phyloP scores from a whole-genome alignment of 2,113 vertebrate species.

The Orientallactaga bullata region DNA sequence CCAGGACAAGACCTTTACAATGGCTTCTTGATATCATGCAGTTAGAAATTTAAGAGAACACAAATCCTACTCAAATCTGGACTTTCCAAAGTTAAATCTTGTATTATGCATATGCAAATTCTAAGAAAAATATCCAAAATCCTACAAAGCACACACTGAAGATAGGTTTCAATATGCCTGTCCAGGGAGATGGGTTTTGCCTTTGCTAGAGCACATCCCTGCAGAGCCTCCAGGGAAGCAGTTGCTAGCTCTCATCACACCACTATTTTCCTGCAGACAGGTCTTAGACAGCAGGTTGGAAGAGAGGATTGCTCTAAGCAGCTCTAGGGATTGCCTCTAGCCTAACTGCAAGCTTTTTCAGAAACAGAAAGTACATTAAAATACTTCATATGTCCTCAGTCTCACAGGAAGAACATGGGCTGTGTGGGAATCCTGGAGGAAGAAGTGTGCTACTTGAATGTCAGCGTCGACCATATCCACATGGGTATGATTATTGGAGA shows the following conservation, averaged over 20 bases:
- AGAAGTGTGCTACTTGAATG: background rate
- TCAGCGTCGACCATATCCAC: background rate
- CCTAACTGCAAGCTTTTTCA: background rate
- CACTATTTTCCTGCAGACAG: background rate
- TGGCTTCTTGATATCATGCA: background rate
- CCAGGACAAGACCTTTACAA: background rate
- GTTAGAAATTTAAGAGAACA: background rate
- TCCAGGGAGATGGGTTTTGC: background rate
- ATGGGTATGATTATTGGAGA: background rate
- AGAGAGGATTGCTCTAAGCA: conserved; percentile 30
- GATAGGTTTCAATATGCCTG: background rate
- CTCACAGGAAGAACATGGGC: background rate
- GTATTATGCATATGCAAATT: background rate
- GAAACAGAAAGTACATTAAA: conserved; percentile 40
- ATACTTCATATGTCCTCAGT: background rate
- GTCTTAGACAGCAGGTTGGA: background rate
- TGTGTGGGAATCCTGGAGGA: background rate
- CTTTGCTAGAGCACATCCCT: background rate
- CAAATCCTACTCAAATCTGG: background rate
- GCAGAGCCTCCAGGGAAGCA: conserved; percentile 26
- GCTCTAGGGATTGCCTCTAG: conserved; percentile 20
- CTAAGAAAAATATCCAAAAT: conserved; percentile 15
- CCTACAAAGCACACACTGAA: conserved; percentile 7
- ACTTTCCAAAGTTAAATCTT: background rate
- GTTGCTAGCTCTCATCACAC: background rate